A percentile compares a stretch with the other conserved stretches of the same genome.
Conservation (phyloP, 2,113 vertebrate species). For the Polypterus bichir region DNA sequence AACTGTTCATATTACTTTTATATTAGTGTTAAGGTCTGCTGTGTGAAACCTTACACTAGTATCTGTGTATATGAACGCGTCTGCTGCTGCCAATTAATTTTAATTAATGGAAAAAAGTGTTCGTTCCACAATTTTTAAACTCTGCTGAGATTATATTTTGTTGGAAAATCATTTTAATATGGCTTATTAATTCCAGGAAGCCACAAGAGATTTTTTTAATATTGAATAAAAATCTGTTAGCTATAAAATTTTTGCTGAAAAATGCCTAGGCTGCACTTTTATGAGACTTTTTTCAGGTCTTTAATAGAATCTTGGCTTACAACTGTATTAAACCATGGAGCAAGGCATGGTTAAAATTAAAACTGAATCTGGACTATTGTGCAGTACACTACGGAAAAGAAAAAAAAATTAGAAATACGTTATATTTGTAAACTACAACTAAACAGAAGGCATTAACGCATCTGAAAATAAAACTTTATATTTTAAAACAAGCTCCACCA, state of each 20-base stretch:
- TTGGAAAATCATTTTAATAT: conserved; percentile 7
- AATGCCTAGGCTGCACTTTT: conserved; percentile 18
- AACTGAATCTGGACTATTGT: background rate
- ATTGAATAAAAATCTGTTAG: conserved; percentile 13
- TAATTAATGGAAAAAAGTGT: conserved; percentile 30
- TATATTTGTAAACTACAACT: background rate
- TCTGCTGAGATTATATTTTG: background rate
- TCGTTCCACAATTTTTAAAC: background rate
- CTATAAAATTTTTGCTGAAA: conserved; percentile 15
- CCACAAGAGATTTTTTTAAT: conserved; percentile 18
- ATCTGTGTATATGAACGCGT: too few species aligned
- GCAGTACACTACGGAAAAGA: background rate
- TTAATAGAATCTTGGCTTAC: conserved; percentile 10
- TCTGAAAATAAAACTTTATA: background rate
- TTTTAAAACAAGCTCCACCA: background rate
- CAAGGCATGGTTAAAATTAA: background rate
- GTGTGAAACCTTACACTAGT: too few species aligned
- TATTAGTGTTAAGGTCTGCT: too few species aligned
- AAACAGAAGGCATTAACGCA: background rate
- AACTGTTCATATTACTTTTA: too few species aligned
- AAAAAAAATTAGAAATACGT: background rate
- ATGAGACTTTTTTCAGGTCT: conserved; percentile 15
- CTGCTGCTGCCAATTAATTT: conserved; percentile 29
- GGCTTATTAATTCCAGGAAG: conserved; percentile 22
- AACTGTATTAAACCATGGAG: conserved; percentile 11